Conservation (phyloP, 2,113 vertebrate genomes). For the Aspidoscelis tigris region DNA sequence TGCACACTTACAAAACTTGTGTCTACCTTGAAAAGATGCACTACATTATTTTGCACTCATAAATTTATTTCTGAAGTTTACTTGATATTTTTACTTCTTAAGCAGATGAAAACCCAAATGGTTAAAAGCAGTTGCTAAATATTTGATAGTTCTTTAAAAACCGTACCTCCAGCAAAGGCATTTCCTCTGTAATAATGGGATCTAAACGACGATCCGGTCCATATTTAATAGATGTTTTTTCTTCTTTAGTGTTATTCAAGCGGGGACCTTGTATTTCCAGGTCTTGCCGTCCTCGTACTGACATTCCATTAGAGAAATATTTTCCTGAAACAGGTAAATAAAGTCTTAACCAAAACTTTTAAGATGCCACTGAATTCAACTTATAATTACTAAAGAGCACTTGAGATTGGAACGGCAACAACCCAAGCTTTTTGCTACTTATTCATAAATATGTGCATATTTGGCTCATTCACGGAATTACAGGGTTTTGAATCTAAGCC, state of each 20-base stretch:
- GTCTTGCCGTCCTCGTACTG: constrained; percentile 91
- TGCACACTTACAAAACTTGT: background rate
- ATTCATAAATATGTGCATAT: background rate
- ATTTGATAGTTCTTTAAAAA: constrained; percentile 11
- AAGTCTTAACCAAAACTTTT: background rate
- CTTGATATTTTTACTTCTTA: no score
- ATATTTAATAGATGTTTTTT: constrained; percentile 92
- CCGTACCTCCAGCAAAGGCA: constrained; percentile 94
- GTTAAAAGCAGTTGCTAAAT: background rate
- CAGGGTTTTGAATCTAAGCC: background rate
- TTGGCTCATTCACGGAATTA: background rate
- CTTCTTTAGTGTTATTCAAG: constrained; percentile 95
- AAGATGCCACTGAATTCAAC: background rate
- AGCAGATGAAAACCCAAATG: background rate
- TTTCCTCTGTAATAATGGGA: constrained; percentile 90
- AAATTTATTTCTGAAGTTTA: background rate
- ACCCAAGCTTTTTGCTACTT: background rate
- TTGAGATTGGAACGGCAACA: background rate
- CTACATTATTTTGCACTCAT: background rate
- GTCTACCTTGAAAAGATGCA: background rate
- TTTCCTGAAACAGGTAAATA: constrained; percentile 70
- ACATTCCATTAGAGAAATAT: constrained; percentile 76
- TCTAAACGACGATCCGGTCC: constrained; percentile 91
- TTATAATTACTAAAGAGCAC: background rate
- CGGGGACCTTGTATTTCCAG: constrained; percentile 94